Base-by-base conservation (phyloP, 2,113 vertebrate genomes). In the Ursus arctos region DNA sequence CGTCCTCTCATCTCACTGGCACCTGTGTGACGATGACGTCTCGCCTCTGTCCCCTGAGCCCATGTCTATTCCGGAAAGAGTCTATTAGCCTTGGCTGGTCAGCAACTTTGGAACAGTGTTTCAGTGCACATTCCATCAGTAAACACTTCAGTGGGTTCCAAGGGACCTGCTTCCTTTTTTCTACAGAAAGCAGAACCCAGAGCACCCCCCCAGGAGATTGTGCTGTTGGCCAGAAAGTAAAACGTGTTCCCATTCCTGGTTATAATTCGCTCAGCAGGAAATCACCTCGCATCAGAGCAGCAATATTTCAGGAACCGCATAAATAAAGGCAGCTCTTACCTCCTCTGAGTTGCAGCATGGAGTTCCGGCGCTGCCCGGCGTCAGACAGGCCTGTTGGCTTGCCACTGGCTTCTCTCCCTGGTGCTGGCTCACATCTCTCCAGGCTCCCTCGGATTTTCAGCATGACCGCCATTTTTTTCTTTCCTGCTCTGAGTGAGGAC, bases 301-400 rank as follows among this genome's bases (percentile, higher is more conserved):
- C 9, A 19, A 65, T 33, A n/a, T 57, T 16, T 84, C 76, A 26
- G 51, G 77, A 81, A 31, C 69, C 49, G 18, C 22, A 53, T 18
- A 5, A 2, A 36, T 26, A 31, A 24, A 53, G 65, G 21, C 53
- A 7, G 76, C 1, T 5, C 36, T 51, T 0, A 1, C 4, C 40
- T 84, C 6, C 51, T 7, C 6, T 2, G 24, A 53, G 91, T 16
- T 26, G 15, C 1, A 5, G 2, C 4, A 0, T 1, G 7, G 69
- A 33, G 7, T 59, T 5, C 36, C 21, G 2, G 40, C 47, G n/a
- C 84, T 14, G 8, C 31, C 63, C 43, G 1, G 2, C 14, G 31
- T 18, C 83, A 12, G 0, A 15, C 1, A 8, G 36, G 26, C 76
- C 53, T 3, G 2, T n/a, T 33, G 59, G 26, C 67, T 77, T 0